Evolutionary conservation across 2,797 vertebrate genomes (phyloP).

Genomic region (Brachymystax lenok): DNA sequence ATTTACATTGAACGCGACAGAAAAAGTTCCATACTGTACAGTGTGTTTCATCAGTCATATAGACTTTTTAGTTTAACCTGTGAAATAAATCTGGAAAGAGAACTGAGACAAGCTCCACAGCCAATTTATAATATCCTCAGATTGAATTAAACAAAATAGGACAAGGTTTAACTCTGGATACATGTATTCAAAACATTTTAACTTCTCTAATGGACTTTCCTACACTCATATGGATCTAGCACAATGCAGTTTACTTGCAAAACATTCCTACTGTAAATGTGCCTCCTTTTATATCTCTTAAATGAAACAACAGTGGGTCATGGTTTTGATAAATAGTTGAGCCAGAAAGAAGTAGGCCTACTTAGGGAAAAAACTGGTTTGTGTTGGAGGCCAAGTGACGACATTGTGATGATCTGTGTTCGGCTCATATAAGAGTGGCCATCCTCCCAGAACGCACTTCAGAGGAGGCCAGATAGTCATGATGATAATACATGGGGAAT

Average conservation of each 20-base stretch:
- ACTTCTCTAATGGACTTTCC: neutral
- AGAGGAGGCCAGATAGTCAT: slow-evolving; percentile 26
- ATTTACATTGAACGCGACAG: neutral
- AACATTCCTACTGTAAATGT: neutral
- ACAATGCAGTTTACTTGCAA: neutral
- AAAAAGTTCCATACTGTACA: neutral
- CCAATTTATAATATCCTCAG: neutral
- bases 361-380: slow-evolving; percentile 24
- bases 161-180: neutral
- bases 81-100: neutral
- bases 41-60: neutral
- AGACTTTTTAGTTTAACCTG: neutral
- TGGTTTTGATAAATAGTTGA: slow-evolving; percentile 20
- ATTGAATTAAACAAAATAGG: neutral
- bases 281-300: neutral
- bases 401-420: slow-evolving; percentile 34
- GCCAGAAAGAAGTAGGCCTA: slow-evolving; percentile 16
- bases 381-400: slow-evolving; percentile 38
- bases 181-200: neutral
- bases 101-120: neutral
- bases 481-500: slow-evolving; percentile 17
- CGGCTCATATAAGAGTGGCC: slow-evolving; percentile 49
- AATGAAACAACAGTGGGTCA: neutral
- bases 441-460: slow-evolving; percentile 20
- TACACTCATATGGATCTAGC: neutral